Percentiles rank a stretch among this genome's conserved stretches.
These are phyloP conservation scores for Rousettus madagascariensis DNA, from an alignment of 2,797 vertebrate genomes.

Conservation along the genomic window DNA sequence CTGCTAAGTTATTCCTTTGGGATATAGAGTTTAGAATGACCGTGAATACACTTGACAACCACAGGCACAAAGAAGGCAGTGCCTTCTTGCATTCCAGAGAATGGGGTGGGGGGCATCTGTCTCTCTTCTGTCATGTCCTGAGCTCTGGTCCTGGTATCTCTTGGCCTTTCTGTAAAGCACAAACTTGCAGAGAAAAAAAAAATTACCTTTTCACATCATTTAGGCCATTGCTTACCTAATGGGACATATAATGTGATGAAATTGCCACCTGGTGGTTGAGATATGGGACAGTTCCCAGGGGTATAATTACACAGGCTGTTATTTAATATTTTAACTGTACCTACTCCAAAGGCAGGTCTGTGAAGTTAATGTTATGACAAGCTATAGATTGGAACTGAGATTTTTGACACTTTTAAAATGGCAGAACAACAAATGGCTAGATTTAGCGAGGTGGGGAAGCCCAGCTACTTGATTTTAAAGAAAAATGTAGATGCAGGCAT, in stretches of 20 bases:
- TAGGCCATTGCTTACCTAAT: slow-evolving; percentile 87
- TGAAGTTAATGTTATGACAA: slow-evolving; percentile 75
- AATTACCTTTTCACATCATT: slow-evolving; percentile 79
- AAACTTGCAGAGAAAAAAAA: slow-evolving; percentile 43
- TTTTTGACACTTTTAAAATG: slow-evolving; percentile 71
- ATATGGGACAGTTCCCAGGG: slow-evolving; percentile 77
- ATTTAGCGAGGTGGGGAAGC: neutral
- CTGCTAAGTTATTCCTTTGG: neutral
- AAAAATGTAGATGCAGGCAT: neutral
- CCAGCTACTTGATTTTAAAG: slow-evolving; percentile 34
- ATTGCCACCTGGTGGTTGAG: slow-evolving; percentile 85
- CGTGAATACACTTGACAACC: neutral
- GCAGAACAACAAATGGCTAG: slow-evolving; percentile 54
- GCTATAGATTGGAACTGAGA: slow-evolving; percentile 69
- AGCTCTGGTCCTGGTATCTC: slow-evolving; percentile 38
- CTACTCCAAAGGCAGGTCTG: slow-evolving; percentile 66
- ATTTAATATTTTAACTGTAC: slow-evolving; percentile 79
- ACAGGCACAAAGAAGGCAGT: slow-evolving; percentile 6
- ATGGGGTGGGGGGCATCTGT: slow-evolving; percentile 1
- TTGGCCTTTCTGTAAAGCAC: slow-evolving; percentile 51
- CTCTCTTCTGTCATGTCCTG: neutral
- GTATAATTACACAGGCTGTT: slow-evolving; percentile 80
- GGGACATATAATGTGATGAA: slow-evolving; percentile 86
- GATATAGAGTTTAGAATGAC: neutral
- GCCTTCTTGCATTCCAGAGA: neutral